Conservation (phyloP, 2,888 invertebrate species). For the Nemoura dubitans region DNA sequence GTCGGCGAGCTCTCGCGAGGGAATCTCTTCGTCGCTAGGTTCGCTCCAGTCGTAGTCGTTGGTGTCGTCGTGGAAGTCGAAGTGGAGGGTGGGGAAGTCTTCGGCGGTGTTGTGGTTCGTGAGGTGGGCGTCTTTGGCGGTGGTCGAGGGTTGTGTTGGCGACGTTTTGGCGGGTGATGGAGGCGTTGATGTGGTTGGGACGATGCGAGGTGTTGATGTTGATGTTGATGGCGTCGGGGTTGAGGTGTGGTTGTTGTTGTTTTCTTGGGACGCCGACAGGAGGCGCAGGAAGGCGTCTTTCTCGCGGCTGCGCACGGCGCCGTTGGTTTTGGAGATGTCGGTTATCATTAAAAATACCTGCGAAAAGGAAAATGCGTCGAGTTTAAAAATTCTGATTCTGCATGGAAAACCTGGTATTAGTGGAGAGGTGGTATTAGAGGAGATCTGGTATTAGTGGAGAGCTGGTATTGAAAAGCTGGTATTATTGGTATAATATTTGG, state of each 20-base stretch:
- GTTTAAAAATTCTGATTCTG: too few relatives aligned
- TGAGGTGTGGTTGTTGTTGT: background rate
- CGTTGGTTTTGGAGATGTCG: slow-evolving; percentile 37
- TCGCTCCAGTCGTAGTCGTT: background rate
- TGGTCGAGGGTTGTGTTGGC: background rate
- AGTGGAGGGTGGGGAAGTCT: background rate
- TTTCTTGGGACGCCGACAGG: background rate
- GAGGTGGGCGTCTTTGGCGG: background rate
- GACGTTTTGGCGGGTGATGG: background rate
- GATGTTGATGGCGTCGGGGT: background rate
- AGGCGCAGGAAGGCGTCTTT: slow-evolving; percentile 41
- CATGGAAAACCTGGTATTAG: too few relatives aligned
- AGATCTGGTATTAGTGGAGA: too few relatives aligned
- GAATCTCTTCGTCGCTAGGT: background rate
- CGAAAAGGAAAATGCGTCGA: background rate
- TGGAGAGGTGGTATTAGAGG: too few relatives aligned
- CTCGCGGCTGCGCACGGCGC: slow-evolving; percentile 17
- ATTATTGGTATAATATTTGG: too few relatives aligned
- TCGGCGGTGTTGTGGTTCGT: background rate
- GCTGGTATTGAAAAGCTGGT: too few relatives aligned
- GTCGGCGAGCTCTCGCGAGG: background rate
- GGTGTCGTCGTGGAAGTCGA: background rate
- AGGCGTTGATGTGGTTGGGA: background rate
- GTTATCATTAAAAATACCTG: slow-evolving; percentile 44
- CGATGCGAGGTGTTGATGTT: too few relatives aligned